Evolutionary conservation across 2,113 vertebrate genomes (phyloP), one percentile per base, ranked within the genome.

Genomic region (Bufo bufo): DNA sequence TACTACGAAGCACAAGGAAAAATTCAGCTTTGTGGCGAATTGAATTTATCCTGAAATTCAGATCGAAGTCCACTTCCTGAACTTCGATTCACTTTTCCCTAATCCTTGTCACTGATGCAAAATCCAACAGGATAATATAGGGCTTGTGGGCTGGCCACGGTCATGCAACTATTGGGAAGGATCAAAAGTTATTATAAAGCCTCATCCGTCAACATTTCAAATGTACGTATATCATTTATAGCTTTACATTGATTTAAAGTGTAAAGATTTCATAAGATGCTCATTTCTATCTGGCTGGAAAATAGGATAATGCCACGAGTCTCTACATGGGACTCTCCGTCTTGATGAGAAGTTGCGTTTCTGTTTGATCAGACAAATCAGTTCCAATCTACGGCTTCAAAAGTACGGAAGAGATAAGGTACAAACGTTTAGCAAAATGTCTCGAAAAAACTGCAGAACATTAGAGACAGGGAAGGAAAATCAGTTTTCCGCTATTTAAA

Each of bases 331-430:
- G 78, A 82, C 20, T 61, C 16, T 61, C 43, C 13, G 12, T 75
- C 17, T 19, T 59, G 45, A 87, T 82, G 69, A 87, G 58, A 82
- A 75, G 80, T 87, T 71, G 77, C 49, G 65, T 77, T 84, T 88
- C 72, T 66, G 69, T 88, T 84, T 77, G 87, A 88, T 88, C 87
- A 88, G 50, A 83, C 80, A 88, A 83, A 88, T 88, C 87, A 84
- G 69, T 50, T 84, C 56, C 87, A 77, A 84, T 88, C 81, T 77
- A 43, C 17, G 47, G 80, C 87, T 88, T 88, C 87, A 88, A 88
- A 88, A 88, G 87, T 54, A 23, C 5, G 14, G 45, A 52, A 84
- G 20, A 84, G 87, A 88, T 88, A 88, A 77, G 66, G 80, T 84
- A 83, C 80, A 77, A 80, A 52, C 79, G 82, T 82, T 74, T 59